A percentile compares a stretch with the other conserved stretches of the same genome.
Evolutionary conservation across 1,140 invertebrate genomes (phyloP).

Genomic region (Galendromus occidentalis): DNA sequence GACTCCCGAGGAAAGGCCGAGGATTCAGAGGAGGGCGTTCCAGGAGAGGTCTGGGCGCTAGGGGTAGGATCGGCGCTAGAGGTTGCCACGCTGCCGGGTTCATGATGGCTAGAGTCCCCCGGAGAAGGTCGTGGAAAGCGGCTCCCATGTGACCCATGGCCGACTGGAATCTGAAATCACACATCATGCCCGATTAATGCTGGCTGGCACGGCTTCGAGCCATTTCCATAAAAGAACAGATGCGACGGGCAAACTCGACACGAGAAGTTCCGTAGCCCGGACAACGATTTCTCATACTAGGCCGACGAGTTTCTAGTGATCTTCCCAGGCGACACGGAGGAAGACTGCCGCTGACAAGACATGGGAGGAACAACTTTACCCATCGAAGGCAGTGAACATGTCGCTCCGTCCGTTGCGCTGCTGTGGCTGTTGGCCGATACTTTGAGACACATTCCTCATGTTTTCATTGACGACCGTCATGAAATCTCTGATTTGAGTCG

Average conservation of each 20-base stretch:
- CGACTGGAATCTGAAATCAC: neutral
- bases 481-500: neutral
- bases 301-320: too few species aligned
- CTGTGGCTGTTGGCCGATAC: neutral
- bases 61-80: neutral
- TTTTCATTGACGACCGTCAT: constrained; percentile 8
- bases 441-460: neutral
- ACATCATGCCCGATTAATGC: neutral
- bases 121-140: neutral
- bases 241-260: too few species aligned
- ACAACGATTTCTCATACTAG: too few species aligned
- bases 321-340: too few species aligned
- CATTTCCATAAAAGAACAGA: too few species aligned
- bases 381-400: neutral
- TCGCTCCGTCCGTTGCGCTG: constrained; percentile 1
- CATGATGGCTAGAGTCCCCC: neutral
- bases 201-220: too few species aligned
- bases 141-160: constrained; percentile 9
- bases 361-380: too few species aligned
- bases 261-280: too few species aligned
- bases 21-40: neutral
- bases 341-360: too few species aligned
- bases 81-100: neutral
- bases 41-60: neutral
- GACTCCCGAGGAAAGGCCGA: neutral